Evolutionary conservation across 1,140 invertebrate species (phyloP).

Genomic region (Heliconius himera): DNA sequence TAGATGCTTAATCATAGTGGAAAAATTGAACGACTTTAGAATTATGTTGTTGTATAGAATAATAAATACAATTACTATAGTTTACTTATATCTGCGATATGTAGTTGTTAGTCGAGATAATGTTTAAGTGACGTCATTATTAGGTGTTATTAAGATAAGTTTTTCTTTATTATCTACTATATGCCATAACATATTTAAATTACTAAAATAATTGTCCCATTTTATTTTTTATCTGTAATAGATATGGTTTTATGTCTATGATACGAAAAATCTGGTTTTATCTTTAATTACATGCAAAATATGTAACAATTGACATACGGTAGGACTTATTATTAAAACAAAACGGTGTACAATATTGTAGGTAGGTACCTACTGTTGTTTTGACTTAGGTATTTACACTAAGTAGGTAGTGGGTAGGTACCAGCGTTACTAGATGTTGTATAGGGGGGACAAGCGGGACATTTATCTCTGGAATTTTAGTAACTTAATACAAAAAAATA

Average conservation of each 20-base stretch:
- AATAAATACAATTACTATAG: not conserved
- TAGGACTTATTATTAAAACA: too few species aligned
- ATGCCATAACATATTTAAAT: not conserved
- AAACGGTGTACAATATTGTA: too few species aligned
- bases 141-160: conserved; percentile 10
- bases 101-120: not conserved
- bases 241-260: not conserved
- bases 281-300: not conserved
- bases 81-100: not conserved
- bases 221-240: not conserved
- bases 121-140: conserved; percentile 2
- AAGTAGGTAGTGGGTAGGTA: too few species aligned
- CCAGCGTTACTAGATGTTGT: too few species aligned
- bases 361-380: too few species aligned
- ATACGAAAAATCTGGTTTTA: not conserved
- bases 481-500: too few species aligned
- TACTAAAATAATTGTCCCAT: not conserved
- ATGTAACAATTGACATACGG: too few species aligned
- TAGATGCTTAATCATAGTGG: not conserved
- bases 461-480: too few species aligned
- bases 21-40: not conserved
- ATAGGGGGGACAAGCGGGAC: too few species aligned
- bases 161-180: not conserved
- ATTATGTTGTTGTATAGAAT: not conserved
- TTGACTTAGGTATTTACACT: too few species aligned